phyloP scores from a whole-genome alignment of 2,113 vertebrate genomes.

The Forbesichthys agassizii region DNA sequence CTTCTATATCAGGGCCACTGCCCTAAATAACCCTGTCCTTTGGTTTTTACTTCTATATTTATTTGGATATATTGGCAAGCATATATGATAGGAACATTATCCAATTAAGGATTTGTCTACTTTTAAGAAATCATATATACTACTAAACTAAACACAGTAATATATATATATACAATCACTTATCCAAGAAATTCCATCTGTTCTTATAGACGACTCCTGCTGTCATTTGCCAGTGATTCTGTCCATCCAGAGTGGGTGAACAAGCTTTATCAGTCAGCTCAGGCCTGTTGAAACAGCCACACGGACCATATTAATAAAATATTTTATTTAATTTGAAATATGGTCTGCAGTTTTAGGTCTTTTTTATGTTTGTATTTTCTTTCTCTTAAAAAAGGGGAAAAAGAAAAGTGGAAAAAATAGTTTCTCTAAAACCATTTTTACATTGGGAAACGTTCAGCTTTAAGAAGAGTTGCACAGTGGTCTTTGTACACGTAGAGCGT shows the following conservation, averaged over 20 bases:
- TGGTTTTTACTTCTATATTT: slow-evolving; percentile 63
- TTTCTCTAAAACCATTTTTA: slow-evolving; percentile 56
- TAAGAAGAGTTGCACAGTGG: slow-evolving; percentile 50
- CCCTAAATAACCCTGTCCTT: slow-evolving; percentile 61
- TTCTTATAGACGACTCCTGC: slow-evolving; percentile 51
- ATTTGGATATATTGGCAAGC: slow-evolving; percentile 70
- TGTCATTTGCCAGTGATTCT: slow-evolving; percentile 62
- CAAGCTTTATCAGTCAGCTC: slow-evolving; percentile 84
- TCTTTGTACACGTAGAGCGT: too few relatives aligned
- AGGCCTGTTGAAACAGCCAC: slow-evolving; percentile 72
- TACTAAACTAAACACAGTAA: slow-evolving; percentile 34
- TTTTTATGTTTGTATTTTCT: slow-evolving; percentile 55
- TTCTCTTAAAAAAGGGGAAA: slow-evolving; percentile 63
- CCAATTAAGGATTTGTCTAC: slow-evolving; percentile 59
- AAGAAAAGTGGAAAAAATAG: slow-evolving; percentile 42
- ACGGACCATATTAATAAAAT: slow-evolving; percentile 70
- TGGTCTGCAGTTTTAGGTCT: slow-evolving; percentile 56
- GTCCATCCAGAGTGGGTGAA: slow-evolving; percentile 75
- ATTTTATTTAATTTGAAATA: slow-evolving; percentile 65
- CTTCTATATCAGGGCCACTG: background rate
- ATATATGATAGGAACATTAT: slow-evolving; percentile 75
- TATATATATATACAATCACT: slow-evolving; percentile 54
- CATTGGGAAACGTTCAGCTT: slow-evolving; percentile 68
- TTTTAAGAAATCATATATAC: slow-evolving; percentile 45
- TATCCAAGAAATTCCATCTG: slow-evolving; percentile 37